Evolutionary conservation across 2,888 invertebrate genomes (phyloP).

Genomic region (Bimastos eiseni): DNA sequence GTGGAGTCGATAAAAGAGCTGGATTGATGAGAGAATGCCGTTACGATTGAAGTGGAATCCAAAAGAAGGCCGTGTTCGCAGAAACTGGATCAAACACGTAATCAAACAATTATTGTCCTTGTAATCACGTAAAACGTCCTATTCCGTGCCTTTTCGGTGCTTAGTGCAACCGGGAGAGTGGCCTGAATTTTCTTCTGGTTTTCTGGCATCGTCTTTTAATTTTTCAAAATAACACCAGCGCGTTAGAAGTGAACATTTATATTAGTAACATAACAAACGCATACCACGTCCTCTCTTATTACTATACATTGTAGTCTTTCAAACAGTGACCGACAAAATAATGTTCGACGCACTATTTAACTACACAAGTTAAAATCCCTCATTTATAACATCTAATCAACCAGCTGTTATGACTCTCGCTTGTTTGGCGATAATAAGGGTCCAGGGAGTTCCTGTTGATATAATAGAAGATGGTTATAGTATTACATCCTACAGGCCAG

Average conservation of each 20-base stretch:
- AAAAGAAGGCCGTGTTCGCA: too few species aligned
- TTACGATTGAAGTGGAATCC: too few species aligned
- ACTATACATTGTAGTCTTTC: background rate
- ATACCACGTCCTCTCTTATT: background rate
- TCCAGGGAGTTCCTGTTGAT: background rate
- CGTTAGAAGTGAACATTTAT: background rate
- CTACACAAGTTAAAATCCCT: background rate
- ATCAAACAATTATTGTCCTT: too few species aligned
- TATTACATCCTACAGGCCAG: background rate
- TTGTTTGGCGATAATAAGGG: background rate
- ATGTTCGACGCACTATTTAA: background rate
- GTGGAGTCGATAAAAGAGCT: too few species aligned
- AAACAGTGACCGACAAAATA: background rate
- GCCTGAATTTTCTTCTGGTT: too few species aligned
- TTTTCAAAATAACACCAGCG: background rate
- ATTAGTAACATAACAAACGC: background rate
- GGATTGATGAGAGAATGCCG: too few species aligned
- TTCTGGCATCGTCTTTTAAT: too few species aligned
- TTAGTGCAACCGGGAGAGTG: too few species aligned
- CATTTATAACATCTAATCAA: background rate
- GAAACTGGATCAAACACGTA: too few species aligned
- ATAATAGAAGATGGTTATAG: too few species aligned
- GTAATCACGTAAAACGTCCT: too few species aligned
- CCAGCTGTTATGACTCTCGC: background rate
- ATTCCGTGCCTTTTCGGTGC: too few species aligned